Base-by-base conservation (phyloP, 2,113 vertebrate genomes). In the Eclectus roratus region DNA sequence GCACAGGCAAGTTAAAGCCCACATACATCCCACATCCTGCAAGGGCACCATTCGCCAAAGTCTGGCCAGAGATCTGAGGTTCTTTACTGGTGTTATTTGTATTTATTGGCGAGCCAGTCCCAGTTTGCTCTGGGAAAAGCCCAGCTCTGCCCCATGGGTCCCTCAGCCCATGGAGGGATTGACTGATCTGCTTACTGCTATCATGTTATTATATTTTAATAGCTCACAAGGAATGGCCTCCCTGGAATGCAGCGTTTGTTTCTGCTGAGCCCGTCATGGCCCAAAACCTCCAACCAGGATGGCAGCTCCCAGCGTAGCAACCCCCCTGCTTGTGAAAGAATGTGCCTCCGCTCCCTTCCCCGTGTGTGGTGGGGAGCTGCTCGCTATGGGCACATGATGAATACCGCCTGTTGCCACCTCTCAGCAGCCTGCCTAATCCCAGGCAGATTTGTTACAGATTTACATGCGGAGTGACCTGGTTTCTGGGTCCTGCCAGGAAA, bases 381-480 rank as follows among this genome's bases (percentile, higher is more conserved):
- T 73, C 1, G 5, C 90, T 21, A 28, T 4, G 6, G 77, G 68
- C 65, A 71, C 71, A 20, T 64, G 91, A 91, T 78, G 93, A 95
- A 94, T 74, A 64, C 90, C 13, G 71, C 61, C 79, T 80, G 91
- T 85, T 95, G 82, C 85, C 85, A 93, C 80, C 72, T 94, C 91
- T 80, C 85, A 49, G 11, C 1, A 12, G 89, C 89, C 85, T 0
- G 25, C 81, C 81, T 94, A 95, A 94, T 94, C 74, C 91, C 89
- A 88, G 79, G 78, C 83, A 93, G 93, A 87, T 96, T 92, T 89
- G 92, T 81, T 95, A 84, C 4, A 91, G 83, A 91, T 94, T 94
- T 96, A 79, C 92, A 94, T 84, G 73, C 2, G 1, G 65, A 89
- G 65, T 96, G 96, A 96, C 94, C 94, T 79, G 91, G 41, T 91